Base-by-base conservation (phyloP, 2,113 vertebrate genomes). In the Raphicerus campestris region DNA sequence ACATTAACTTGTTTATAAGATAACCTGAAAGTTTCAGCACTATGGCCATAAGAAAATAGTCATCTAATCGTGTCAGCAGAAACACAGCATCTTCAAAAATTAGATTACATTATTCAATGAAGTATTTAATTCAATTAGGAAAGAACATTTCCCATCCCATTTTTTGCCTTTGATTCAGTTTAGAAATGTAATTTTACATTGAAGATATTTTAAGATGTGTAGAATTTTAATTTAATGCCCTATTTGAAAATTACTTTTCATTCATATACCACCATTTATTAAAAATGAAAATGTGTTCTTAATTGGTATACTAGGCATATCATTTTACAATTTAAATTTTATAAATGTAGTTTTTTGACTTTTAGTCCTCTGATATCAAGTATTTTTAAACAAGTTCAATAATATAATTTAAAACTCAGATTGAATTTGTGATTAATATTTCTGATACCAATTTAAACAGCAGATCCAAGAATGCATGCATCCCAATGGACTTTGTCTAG, bases 381-480 rank as follows among this genome's bases (percentile, higher is more conserved):
- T 94, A 89, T 26, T 87, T 89, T 87, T 87, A 73, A 93, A 75
- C n/a, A 97, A 95, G n/a, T 63, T 95, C 61, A 96, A 87, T 19
- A 61, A 56, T 73, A 61, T 70, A 93, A 66, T 58, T 87, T 87
- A 77, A 95, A 96, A 81, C n/a, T 63, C 78, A 56, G 7, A 60
- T 93, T 92, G 56, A 90, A 70, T 91, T 63, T 81, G 7, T 42
- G 19, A 70, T 77, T 86, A 86, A 81, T 9, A 82, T 95, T 97
- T 63, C 63, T 66, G 66, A 87, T 83, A 20, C 30, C 56, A 92
- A 17, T 56, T 90, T 63, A 89, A 91, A 94, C 24, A 94, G 55
- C n/a, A 92, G 30, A 66, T 83, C 55, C 58, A 86, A 91, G 42
- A 80, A 80, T 87, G 61, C 70, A 80, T 86, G 47, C 32, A 85